Conservation (phyloP, 2,888 invertebrate species). For the Ceraclea dissimilis region DNA sequence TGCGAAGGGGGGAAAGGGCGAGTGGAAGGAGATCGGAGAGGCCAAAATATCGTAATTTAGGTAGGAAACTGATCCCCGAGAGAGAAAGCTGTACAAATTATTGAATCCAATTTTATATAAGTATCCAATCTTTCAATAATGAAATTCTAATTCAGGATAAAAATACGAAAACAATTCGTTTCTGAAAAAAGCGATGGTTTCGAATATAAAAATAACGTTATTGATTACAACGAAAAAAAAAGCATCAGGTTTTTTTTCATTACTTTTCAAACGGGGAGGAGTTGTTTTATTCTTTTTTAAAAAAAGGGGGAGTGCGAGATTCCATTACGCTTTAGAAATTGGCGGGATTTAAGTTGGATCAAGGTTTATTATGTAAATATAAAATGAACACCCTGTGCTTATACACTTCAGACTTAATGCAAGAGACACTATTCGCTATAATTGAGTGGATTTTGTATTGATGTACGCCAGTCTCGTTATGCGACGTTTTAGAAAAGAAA, state of each 20-base stretch:
- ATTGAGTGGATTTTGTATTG: too few species aligned
- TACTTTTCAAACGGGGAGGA: not conserved
- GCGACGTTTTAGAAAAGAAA: too few species aligned
- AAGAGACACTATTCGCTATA: too few species aligned
- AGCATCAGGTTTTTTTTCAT: not conserved
- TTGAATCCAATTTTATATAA: not conserved
- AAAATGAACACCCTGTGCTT: constrained; percentile 6
- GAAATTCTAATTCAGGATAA: too few species aligned
- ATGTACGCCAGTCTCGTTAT: too few species aligned
- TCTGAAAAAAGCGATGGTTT: too few species aligned
- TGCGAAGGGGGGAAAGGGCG: not conserved
- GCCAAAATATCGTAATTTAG: not conserved
- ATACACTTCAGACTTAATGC: too few species aligned
- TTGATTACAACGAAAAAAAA: too few species aligned
- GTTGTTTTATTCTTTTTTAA: not conserved
- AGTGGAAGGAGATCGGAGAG: not conserved
- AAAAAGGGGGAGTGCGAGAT: not conserved
- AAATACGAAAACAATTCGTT: too few species aligned
- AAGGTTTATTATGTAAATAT: constrained; percentile 14
- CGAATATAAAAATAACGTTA: too few species aligned
- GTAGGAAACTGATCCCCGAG: not conserved
- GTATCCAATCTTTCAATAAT: too few species aligned
- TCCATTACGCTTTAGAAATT: constrained; percentile 5
- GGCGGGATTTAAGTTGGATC: constrained; percentile 2
- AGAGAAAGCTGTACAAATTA: not conserved